These are phyloP conservation scores for Picathartes gymnocephalus DNA, from an alignment of 2,113 vertebrate species.

Conservation along the genomic window DNA sequence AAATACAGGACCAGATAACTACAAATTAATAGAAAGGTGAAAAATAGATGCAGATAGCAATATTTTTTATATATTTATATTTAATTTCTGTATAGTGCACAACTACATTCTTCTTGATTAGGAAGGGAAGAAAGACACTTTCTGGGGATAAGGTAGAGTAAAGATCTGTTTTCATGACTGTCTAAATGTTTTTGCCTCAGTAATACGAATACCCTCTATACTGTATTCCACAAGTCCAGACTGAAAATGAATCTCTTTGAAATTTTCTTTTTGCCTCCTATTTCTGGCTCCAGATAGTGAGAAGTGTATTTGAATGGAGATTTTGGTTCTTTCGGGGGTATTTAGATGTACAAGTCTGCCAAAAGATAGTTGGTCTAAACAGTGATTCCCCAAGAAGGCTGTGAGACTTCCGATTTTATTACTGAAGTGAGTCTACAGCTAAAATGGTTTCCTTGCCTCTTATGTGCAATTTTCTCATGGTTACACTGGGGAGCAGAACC, in stretches of 20 bases:
- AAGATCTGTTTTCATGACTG: background rate
- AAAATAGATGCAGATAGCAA: background rate
- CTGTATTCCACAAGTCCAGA: background rate
- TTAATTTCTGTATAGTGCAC: background rate
- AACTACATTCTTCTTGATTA: background rate
- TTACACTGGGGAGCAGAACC: background rate
- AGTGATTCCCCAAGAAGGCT: background rate
- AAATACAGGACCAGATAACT: background rate
- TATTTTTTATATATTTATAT: background rate
- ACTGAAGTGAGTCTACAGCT: background rate
- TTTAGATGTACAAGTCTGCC: background rate
- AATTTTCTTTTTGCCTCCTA: background rate
- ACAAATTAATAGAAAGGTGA: background rate
- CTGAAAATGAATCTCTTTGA: background rate
- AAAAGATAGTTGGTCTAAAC: background rate
- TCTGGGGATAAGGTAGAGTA: background rate
- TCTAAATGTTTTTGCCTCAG: background rate
- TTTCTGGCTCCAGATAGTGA: background rate
- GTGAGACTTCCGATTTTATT: background rate
- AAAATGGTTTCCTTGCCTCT: background rate
- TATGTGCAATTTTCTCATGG: background rate
- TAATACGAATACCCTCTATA: background rate
- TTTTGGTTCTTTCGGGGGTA: background rate
- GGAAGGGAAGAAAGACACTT: background rate
- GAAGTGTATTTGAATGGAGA: background rate